phyloP scores from a whole-genome alignment of 2,113 vertebrate species.

The Dasyprocta punctata region DNA sequence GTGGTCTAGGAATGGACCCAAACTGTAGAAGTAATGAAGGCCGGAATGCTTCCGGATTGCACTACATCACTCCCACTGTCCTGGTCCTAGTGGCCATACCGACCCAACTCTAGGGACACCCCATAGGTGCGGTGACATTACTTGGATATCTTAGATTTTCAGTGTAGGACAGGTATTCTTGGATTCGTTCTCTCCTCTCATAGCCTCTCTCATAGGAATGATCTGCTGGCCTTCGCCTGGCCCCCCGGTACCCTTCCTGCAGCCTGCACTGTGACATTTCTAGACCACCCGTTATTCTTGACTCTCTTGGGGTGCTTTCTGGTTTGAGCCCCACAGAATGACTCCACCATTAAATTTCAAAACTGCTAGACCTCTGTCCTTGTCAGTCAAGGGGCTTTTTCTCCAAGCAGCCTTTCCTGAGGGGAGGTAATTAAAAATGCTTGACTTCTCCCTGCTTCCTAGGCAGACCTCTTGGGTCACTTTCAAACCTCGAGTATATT shows the following conservation, averaged over 20 bases:
- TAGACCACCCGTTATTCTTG: neutral
- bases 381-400: neutral
- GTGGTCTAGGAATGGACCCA: neutral
- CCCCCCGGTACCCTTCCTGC: neutral
- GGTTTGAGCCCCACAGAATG: neutral
- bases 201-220: neutral
- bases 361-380: neutral
- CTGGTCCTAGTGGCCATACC: neutral
- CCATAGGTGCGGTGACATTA: neutral
- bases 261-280: neutral
- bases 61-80: fast-evolving
- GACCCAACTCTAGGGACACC: neutral
- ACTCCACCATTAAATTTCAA: neutral
- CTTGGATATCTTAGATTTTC: neutral
- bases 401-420: neutral
- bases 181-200: neutral
- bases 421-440: neutral
- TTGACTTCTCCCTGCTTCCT: neutral
- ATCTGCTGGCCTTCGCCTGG: neutral
- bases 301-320: neutral
- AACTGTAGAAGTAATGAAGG: neutral
- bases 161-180: fast-evolving
- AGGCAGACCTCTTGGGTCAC: neutral
- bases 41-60: no score
- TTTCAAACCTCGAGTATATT: neutral